These are phyloP conservation scores for Myoxocephalus aenaeus DNA, from an alignment of 2,797 vertebrate genomes.

Conservation along the genomic window DNA sequence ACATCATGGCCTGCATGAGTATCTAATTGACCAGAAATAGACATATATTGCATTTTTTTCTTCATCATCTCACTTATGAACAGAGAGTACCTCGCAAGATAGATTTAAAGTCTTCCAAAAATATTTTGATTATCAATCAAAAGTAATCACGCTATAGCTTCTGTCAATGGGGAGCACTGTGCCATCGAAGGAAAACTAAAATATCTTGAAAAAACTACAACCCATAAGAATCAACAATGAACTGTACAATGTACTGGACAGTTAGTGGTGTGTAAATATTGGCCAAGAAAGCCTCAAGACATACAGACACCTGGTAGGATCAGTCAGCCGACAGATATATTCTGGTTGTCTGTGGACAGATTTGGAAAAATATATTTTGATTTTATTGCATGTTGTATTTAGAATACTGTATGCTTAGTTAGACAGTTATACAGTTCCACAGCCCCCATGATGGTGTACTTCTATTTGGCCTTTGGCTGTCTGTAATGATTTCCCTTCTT, in stretches of 20 bases:
- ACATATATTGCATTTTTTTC: background rate
- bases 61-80: slow-evolving; percentile 19
- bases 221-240: background rate
- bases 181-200: background rate
- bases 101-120: slow-evolving; percentile 23
- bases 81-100: slow-evolving; percentile 17
- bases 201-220: background rate
- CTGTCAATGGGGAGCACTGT: background rate
- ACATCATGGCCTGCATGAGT: slow-evolving; percentile 1
- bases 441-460: background rate
- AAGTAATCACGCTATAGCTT: background rate
- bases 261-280: slow-evolving; percentile 12
- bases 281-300: slow-evolving; percentile 6
- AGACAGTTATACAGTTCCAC: background rate
- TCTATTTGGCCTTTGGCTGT: background rate
- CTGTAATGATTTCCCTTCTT: background rate
- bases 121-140: background rate
- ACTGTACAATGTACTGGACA: background rate
- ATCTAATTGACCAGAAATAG: background rate
- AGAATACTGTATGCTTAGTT: background rate
- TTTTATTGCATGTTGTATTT: background rate
- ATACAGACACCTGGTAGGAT: slow-evolving; percentile 2
- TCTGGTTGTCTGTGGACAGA: background rate
- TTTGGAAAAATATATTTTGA: slow-evolving; percentile 1
- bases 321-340: background rate